Evolutionary conservation across 2,797 vertebrate genomes (phyloP).

Genomic region (Scomberomorus guttatus): DNA sequence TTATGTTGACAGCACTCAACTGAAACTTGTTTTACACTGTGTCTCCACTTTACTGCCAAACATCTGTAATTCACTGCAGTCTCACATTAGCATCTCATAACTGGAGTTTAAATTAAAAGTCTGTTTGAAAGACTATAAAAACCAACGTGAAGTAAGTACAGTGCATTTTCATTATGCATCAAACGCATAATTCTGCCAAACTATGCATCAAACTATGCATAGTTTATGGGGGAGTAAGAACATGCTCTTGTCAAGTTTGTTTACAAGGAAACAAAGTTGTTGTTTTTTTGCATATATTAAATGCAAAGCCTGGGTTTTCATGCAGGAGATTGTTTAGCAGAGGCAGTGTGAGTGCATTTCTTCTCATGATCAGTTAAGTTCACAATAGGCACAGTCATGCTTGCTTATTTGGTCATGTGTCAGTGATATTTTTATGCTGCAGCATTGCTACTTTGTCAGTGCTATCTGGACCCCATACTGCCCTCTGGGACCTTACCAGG

Average conservation of each 20-base stretch:
- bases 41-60: conserved; percentile 12
- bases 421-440: neutral
- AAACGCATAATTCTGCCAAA: neutral
- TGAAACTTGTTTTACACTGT: neutral
- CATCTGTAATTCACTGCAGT: conserved; percentile 10
- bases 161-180: neutral
- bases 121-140: conserved; percentile 9
- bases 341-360: neutral
- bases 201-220: neutral
- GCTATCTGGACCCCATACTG: conserved; percentile 1
- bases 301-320: neutral
- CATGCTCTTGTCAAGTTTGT: neutral
- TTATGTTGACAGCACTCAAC: conserved; percentile 1
- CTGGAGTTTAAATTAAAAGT: neutral
- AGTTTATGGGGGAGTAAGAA: neutral
- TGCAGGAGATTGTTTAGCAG: neutral
- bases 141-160: neutral
- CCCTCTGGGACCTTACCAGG: conserved; percentile 36
- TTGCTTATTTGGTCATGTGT: neutral
- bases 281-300: neutral
- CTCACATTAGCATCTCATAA: conserved; percentile 6
- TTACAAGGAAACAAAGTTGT: neutral
- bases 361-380: neutral
- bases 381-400: neutral
- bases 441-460: neutral